Percentiles rank a stretch among this genome's conserved stretches.
Conservation (phyloP, 2,888 invertebrate species). For the Sphaerophoria rueppellii region DNA sequence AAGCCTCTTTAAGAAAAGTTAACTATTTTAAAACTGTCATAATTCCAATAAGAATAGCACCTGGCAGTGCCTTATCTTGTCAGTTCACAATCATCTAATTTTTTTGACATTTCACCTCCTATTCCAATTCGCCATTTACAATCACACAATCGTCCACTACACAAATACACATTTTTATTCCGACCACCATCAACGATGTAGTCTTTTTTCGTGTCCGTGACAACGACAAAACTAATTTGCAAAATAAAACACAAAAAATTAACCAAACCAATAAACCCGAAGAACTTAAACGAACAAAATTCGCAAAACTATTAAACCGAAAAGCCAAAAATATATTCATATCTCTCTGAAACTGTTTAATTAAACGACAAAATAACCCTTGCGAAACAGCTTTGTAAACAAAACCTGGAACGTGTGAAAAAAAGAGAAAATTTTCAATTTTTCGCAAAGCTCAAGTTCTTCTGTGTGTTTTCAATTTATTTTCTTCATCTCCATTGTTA, state of each 20-base stretch:
- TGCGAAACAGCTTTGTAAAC: constrained; percentile 65
- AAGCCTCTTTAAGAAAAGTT: no score
- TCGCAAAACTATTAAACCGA: constrained; percentile 40
- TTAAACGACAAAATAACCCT: constrained; percentile 27
- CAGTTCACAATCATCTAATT: constrained; percentile 4
- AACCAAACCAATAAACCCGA: constrained; percentile 46
- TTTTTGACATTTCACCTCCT: no score
- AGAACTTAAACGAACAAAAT: constrained; percentile 43
- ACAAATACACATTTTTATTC: constrained; percentile 59
- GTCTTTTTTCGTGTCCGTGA: constrained; percentile 72
- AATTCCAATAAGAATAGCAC: no score
- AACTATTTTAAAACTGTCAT: no score
- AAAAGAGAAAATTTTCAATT: constrained; percentile 55
- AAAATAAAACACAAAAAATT: constrained; percentile 59
- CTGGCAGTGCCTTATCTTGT: no score
- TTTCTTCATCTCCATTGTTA: constrained; percentile 64
- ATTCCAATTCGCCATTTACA: neutral
- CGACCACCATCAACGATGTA: constrained; percentile 72
- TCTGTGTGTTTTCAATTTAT: constrained; percentile 5
- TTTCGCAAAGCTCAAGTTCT: constrained; percentile 64
- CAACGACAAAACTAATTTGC: constrained; percentile 56
- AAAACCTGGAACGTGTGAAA: constrained; percentile 49
- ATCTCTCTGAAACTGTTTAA: constrained; percentile 31
- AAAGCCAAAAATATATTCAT: no score
- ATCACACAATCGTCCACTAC: constrained; percentile 15